Evolutionary conservation across 1,140 invertebrate genomes (phyloP), one percentile per base, ranked within the genome.

Genomic region (Pseudomyrmex sp.): DNA sequence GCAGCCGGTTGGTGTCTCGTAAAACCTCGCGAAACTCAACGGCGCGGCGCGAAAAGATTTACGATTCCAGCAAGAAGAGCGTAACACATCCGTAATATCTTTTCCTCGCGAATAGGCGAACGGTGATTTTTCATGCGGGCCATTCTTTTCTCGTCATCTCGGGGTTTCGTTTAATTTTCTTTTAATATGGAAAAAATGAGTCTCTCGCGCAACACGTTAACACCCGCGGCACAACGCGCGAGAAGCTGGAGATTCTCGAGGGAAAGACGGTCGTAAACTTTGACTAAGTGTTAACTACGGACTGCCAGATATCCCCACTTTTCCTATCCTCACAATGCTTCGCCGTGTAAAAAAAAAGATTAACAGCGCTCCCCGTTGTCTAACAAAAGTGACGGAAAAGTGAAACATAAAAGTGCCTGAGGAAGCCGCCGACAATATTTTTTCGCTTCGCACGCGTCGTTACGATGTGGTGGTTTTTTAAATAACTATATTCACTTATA

Each of bases 61-160:
- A 90, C 88, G 88, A 84, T 80, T 82, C 68, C 50, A 65, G 72
- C 75, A 80, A 62, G 84, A 85, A 82, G 79, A 89, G 59, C 74
- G 87, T 82, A 90, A 89, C 87, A 89, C 87, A 88, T 85, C 79
- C 80, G 86, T 90, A 88, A 90, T 86, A 80, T 90, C 82, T 82
- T 89, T 85, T 80, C 68, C 52, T 70, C 62, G 76, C 66, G 73
- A 59, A 69, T 15, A 58, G 48, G 63, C 63, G 59, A 65, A 69
- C 82, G 85, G 85, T 79, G 86, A 88, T 88, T 87, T 87, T 84
- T 87, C 80, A 86, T 79, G 54, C 58, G n/a, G 63, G 58, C 23
- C 85, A 69, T 72, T 59, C 62, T 76, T 86, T 50, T 26, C 54
- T 74, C 80, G 73, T 66, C 61, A 59, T 18, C 35, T 35, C 35